A percentile compares a stretch with the other conserved stretches of the same genome.
Conservation (phyloP, 2,888 invertebrate genomes). For the Drosophila demipolita region DNA sequence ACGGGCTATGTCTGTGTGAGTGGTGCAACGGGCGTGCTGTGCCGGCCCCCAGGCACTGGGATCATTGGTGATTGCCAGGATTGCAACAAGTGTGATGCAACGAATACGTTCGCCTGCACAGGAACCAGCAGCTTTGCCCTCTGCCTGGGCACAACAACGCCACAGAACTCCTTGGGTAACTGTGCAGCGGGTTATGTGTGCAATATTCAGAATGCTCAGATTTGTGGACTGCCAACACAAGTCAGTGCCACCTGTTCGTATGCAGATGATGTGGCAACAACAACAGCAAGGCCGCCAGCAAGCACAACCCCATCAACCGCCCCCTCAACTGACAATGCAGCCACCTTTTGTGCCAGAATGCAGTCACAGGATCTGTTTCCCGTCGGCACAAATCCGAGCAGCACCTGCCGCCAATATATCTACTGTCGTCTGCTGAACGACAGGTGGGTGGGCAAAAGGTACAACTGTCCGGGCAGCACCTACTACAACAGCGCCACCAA, state of each 20-base stretch:
- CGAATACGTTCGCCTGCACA: conserved; percentile 75
- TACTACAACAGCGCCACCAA: conserved; percentile 63
- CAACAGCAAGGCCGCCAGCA: background rate
- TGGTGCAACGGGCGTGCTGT: conserved; percentile 58
- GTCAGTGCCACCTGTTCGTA: conserved; percentile 65
- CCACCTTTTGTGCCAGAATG: conserved; percentile 58
- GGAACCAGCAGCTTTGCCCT: conserved; percentile 67
- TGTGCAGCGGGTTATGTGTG: conserved; percentile 73
- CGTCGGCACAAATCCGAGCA: conserved; percentile 59
- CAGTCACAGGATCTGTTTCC: conserved; percentile 57
- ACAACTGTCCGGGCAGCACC: conserved; percentile 71
- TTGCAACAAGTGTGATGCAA: conserved; percentile 73
- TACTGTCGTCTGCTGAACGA: conserved; percentile 56
- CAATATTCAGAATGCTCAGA: conserved; percentile 53
- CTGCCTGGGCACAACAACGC: conserved; percentile 66
- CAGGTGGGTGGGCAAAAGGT: conserved; percentile 68
- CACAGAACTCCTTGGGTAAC: conserved; percentile 52
- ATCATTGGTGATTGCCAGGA: conserved; percentile 60
- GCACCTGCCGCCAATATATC: conserved; percentile 73
- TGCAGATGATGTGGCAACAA: conserved; percentile 37
- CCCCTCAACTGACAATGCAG: conserved; percentile 42
- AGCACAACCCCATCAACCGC: conserved; percentile 19
- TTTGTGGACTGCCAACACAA: conserved; percentile 55
- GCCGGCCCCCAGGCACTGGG: conserved; percentile 38
- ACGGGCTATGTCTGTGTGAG: conserved; percentile 65